These are phyloP conservation scores for Cetonia aurata DNA, from an alignment of 2,888 invertebrate genomes.

Conservation along the genomic window DNA sequence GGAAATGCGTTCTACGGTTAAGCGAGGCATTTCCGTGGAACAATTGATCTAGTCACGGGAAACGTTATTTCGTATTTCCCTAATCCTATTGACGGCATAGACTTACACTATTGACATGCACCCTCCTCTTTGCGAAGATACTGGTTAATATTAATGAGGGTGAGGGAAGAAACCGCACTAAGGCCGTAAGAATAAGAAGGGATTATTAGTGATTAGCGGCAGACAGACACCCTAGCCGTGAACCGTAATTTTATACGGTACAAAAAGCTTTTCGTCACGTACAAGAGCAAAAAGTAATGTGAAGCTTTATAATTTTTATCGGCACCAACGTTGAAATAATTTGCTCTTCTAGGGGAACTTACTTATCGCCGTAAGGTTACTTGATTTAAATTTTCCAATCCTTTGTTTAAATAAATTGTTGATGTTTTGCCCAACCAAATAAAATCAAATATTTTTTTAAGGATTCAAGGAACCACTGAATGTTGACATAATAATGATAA, in stretches of 20 bases:
- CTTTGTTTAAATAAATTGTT: no score
- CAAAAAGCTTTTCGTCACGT: constrained; percentile 16
- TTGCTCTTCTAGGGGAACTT: no score
- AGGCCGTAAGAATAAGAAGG: constrained; percentile 55
- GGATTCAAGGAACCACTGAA: no score
- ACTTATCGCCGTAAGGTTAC: no score
- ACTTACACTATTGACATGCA: constrained; percentile 61
- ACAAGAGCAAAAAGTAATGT: constrained; percentile 7
- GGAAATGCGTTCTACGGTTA: constrained; percentile 49
- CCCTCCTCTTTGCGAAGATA: constrained; percentile 53
- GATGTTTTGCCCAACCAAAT: no score
- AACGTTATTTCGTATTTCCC: constrained; percentile 61
- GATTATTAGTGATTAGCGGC: constrained; percentile 62
- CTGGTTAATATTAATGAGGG: constrained; percentile 62
- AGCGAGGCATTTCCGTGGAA: constrained; percentile 59
- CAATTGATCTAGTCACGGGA: constrained; percentile 60
- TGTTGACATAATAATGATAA: no score
- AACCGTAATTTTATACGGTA: constrained; percentile 50
- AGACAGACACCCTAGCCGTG: constrained; percentile 55
- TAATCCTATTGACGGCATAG: constrained; percentile 61
- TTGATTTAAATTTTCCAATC: no score
- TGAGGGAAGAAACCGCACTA: constrained; percentile 46
- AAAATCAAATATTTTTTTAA: no score
- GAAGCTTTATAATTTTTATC: background rate
- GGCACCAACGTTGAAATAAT: no score